Evolutionary conservation across 2,797 vertebrate species (phyloP).

Genomic region (Poliocrania exsul): DNA sequence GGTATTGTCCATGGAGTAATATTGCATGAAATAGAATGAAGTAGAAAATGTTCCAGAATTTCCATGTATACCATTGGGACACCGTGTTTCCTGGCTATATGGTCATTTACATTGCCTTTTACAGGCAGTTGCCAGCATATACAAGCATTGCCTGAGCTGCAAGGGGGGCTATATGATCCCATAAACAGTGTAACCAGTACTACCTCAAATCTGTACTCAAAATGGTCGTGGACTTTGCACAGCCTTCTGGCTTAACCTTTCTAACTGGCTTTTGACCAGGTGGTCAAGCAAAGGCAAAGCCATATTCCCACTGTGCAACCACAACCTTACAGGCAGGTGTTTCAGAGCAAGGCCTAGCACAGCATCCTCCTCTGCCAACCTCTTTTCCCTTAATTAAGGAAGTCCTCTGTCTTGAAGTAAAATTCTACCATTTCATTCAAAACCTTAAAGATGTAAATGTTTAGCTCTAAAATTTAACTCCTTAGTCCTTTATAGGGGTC

Average conservation of each 20-base stretch:
- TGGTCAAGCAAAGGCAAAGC: background rate
- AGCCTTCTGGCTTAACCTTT: background rate
- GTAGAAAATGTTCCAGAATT: background rate
- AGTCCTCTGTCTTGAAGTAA: background rate
- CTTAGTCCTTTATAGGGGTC: background rate
- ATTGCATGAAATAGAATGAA: background rate
- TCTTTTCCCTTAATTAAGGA: too few species aligned
- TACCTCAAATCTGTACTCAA: background rate
- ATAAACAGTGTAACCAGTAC: background rate
- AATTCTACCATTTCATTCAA: background rate
- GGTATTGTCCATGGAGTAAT: background rate
- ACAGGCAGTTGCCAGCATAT: background rate
- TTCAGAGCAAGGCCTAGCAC: background rate
- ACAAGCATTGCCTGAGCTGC: background rate
- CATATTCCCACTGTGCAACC: background rate
- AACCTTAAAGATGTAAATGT: background rate
- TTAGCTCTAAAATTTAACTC: background rate
- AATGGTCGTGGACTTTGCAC: rapidly evolving
- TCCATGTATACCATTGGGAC: background rate
- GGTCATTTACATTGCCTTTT: background rate
- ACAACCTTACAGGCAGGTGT: background rate
- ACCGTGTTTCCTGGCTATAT: background rate
- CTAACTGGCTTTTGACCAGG: background rate
- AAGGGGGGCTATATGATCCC: background rate
- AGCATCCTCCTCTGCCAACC: background rate